Evolutionary conservation across 2,113 vertebrate genomes (phyloP), one percentile per base, ranked within the genome.

Genomic region (Sprattus sprattus): DNA sequence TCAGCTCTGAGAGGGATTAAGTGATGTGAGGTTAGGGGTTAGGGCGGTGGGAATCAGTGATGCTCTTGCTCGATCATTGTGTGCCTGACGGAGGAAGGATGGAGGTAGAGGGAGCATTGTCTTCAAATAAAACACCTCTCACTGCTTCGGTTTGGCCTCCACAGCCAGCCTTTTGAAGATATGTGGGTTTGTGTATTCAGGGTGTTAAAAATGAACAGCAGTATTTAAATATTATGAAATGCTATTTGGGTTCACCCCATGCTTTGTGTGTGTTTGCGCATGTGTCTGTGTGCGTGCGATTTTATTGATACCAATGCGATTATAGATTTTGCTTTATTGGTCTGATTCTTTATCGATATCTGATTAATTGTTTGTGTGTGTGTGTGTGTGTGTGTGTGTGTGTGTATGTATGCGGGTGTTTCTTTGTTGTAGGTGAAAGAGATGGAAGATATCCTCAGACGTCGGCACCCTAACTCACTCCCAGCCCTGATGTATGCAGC

Each of bases 401-500:
- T 60, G 54, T 20, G 2, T 83, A 47, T 54, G 25, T 50, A 11
- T 7, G 10, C 32, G 5, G 49, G 49, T 28, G 9, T 13, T 49
- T 75, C 11, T 85, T 20, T 84, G 10, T 84, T 80, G 49, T 78
- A 99, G 98, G 96, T 99, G 83, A 98, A 96, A 87, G 97, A 99
- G 93, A 96, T 98, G 95, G 97, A 99, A 94, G 95, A 96, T 85
- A 96, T 97, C 87, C 87, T 98, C 2, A 96, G 93, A 89, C 92
- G 91, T 87, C 94, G 95, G 78, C 94, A 98, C 83, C 97, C 97
- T 85, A 99, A 98, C 93, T 99, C 97, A 32, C 91, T 98, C 83
- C 97, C 97, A 44, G 96, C 98, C 89, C 94, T 98, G 87, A 98
- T 99, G 85, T 94, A 95, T 86, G 97, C 97, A 84, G 97, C 97